A percentile compares a stretch with the other conserved stretches of the same genome.
These are phyloP conservation scores for Scyliorhinus canicula DNA, from an alignment of 2,797 vertebrate genomes.

Conservation along the genomic window DNA sequence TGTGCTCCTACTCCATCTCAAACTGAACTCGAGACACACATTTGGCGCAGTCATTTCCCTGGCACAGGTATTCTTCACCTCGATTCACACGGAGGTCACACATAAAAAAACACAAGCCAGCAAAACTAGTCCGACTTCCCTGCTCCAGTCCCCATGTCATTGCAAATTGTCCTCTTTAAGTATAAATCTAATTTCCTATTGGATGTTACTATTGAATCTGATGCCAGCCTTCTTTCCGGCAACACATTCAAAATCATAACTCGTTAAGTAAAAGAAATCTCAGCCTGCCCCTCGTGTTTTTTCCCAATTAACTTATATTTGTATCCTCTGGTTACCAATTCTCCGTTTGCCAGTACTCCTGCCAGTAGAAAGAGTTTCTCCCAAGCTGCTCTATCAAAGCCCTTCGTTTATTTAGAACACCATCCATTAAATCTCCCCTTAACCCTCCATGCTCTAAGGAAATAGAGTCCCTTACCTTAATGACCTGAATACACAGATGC, in stretches of 20 bases:
- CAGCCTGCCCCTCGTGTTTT: background rate
- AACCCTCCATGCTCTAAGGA: background rate
- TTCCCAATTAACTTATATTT: background rate
- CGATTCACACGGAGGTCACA: background rate
- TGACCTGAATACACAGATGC: background rate
- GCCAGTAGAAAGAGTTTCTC: background rate
- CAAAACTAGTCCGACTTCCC: background rate
- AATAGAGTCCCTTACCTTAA: background rate
- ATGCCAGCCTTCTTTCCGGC: background rate
- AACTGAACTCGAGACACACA: no score
- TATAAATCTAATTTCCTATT: background rate
- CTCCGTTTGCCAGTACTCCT: background rate
- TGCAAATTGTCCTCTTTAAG: background rate
- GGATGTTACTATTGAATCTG: background rate
- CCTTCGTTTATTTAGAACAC: background rate
- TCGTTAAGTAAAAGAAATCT: background rate
- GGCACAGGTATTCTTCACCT: background rate
- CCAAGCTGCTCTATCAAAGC: background rate
- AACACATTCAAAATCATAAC: background rate
- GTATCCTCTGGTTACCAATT: background rate
- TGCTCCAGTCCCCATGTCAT: background rate
- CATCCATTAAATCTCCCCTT: background rate
- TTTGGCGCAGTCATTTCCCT: no score
- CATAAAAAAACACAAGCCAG: background rate
- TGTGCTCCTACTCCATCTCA: no score